Conservation (phyloP, 2,113 vertebrate species). For the Dicerorhinus sumatrensis region DNA sequence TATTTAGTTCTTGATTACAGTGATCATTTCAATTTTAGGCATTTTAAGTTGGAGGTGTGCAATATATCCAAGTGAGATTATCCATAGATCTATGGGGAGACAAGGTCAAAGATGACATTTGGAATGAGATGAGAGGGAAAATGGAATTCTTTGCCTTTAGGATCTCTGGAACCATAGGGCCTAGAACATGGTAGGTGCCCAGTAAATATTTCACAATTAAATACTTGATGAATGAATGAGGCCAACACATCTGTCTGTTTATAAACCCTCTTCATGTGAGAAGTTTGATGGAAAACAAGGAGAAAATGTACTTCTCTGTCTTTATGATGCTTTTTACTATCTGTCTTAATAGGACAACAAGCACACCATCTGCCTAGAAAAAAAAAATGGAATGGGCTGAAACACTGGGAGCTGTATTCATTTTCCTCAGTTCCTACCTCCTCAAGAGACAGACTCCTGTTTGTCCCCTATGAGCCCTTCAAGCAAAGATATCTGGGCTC, state of each 20-base stretch:
- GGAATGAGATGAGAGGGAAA: not conserved
- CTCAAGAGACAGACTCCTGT: not conserved
- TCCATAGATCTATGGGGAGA: not conserved
- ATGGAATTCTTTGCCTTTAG: too few species aligned
- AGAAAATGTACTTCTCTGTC: not conserved
- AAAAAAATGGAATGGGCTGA: not conserved
- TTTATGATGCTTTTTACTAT: not conserved
- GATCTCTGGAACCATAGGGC: not conserved
- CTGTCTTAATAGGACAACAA: not conserved
- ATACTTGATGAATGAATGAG: not conserved
- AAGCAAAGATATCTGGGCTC: not conserved
- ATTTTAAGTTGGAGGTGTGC: not conserved
- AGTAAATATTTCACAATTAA: not conserved
- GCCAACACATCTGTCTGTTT: not conserved
- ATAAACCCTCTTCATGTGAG: not conserved
- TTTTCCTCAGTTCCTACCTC: not conserved
- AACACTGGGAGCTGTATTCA: not conserved
- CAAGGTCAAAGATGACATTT: not conserved
- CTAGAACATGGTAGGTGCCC: too few species aligned
- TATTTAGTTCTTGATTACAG: not conserved
- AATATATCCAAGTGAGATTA: not conserved
- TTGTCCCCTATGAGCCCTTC: not conserved
- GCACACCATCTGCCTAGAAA: not conserved
- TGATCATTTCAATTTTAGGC: not conserved
- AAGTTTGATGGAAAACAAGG: not conserved